Evolutionary conservation across 2,113 vertebrate genomes (phyloP).

Genomic region (Chunga burmeisteri): DNA sequence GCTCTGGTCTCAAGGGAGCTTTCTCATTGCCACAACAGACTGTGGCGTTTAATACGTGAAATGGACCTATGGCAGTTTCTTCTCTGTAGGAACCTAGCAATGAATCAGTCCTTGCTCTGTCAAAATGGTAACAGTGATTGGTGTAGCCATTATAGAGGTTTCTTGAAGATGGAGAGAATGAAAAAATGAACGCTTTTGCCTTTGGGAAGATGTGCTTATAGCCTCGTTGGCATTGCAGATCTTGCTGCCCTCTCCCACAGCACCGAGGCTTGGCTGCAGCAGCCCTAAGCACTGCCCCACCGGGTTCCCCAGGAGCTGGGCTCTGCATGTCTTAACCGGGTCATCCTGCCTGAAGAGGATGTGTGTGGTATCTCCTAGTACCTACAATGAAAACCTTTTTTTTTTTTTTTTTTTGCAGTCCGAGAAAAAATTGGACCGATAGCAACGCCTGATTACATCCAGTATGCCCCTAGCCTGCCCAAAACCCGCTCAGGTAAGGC

Average conservation of each 20-base stretch:
- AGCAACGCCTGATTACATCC: slow-evolving; percentile 95
- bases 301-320: not conserved
- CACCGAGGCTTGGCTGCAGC: not conserved
- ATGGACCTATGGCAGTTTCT: fast-evolving
- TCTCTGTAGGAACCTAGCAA: not conserved
- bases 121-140: not conserved
- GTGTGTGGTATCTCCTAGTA: not conserved
- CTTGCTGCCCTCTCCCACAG: not conserved
- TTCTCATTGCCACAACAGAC: not conserved
- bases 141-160: not conserved
- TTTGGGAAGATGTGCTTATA: not conserved
- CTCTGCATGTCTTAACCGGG: not conserved
- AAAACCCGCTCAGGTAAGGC: slow-evolving; percentile 94
- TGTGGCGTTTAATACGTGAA: not conserved
- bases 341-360: not conserved
- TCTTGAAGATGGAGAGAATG: not conserved
- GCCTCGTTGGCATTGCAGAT: not conserved
- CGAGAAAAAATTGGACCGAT: slow-evolving; percentile 96
- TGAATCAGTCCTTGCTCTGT: not conserved
- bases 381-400: not conserved
- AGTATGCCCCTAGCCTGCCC: slow-evolving; percentile 91
- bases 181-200: not conserved
- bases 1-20: not conserved
- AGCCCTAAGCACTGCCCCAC: not conserved
- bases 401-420: slow-evolving; percentile 70